Base-by-base conservation (phyloP, 2,888 invertebrate species). In the Sceliomorpha sp. region DNA sequence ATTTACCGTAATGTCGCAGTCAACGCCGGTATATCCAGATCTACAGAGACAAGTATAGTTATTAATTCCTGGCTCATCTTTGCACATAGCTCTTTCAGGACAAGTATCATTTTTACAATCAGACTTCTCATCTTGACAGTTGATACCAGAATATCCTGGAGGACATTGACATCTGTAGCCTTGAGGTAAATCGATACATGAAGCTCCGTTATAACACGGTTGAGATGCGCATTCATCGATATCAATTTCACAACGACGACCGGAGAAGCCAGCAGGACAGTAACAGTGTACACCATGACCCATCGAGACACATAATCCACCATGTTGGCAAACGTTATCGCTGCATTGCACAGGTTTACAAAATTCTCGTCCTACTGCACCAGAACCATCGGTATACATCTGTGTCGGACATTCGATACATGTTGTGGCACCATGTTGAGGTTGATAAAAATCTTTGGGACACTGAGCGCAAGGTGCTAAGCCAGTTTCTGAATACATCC, bases 31-130 rank as follows among this genome's bases (percentile, higher is more conserved):
- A 84, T 98, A 99, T 47, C 98, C 98, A 70, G 96, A 94, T 83
- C 97, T 91, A 84, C 99, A 99, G 6, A 98, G 90, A 84, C 99
- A 99, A 0, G 97, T 96, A 80, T 93, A 94, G 82, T 97, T 97
- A 78, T 95, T 95, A 76, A 92, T 93, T 62, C 95, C 96, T 12
- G 95, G 97, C 88, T 94, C 96, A 87, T 98, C 97, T 89, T 98
- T 98, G 88, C 99, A 99, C 96, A 98, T 97, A 1, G 98, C 98
- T 80, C 97, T 91, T 83, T 97, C 98, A 0, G 97, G 96, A 79
- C 99, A 99, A 0, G 98, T 96, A 69, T 96, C 95, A 82, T 94
- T 95, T 75, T 91, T 90, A 83, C 97, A 98, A 79, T 98, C 97
- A 9, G 95, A 94, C 78, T 94, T 92, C 88, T 98, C 97, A 84